Evolutionary conservation across 2,113 vertebrate genomes (phyloP).

Genomic region (Rana temporaria): DNA sequence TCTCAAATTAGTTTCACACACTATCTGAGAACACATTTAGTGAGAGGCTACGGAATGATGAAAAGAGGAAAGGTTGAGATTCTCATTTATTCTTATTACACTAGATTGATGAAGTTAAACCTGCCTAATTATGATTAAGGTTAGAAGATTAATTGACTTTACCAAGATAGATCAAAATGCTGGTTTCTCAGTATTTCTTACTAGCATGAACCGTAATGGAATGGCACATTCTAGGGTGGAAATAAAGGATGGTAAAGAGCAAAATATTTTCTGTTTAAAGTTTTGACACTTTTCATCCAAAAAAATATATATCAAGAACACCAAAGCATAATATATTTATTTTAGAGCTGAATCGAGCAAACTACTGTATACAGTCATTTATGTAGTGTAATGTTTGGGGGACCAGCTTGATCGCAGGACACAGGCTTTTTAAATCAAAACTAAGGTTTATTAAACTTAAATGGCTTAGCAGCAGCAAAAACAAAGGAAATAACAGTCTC

Average conservation of each 20-base stretch:
- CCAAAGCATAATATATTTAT: no score
- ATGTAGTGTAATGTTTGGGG: no score
- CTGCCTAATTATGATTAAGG: constrained; percentile 56
- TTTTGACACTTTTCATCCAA: not conserved
- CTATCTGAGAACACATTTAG: constrained; percentile 55
- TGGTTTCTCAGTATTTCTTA: constrained; percentile 29
- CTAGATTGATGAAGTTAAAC: constrained; percentile 55
- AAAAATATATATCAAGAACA: no score
- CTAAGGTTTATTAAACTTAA: no score
- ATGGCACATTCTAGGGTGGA: not conserved
- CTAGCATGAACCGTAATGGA: constrained; percentile 18
- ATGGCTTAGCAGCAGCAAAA: no score
- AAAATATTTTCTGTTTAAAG: constrained; percentile 18
- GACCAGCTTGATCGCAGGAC: no score
- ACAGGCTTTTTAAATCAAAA: no score
- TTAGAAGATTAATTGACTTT: constrained; percentile 58
- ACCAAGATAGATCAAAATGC: constrained; percentile 54
- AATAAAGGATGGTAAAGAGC: not conserved
- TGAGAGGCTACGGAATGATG: constrained; percentile 54
- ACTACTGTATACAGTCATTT: no score
- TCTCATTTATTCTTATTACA: constrained; percentile 56
- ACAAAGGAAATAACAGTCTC: no score
- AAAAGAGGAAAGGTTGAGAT: constrained; percentile 56
- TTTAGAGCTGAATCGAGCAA: no score
- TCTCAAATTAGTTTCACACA: constrained; percentile 57